Evolutionary conservation across 2,113 vertebrate genomes (phyloP), one percentile per base, ranked within the genome.

Genomic region (Sula dactylatra): DNA sequence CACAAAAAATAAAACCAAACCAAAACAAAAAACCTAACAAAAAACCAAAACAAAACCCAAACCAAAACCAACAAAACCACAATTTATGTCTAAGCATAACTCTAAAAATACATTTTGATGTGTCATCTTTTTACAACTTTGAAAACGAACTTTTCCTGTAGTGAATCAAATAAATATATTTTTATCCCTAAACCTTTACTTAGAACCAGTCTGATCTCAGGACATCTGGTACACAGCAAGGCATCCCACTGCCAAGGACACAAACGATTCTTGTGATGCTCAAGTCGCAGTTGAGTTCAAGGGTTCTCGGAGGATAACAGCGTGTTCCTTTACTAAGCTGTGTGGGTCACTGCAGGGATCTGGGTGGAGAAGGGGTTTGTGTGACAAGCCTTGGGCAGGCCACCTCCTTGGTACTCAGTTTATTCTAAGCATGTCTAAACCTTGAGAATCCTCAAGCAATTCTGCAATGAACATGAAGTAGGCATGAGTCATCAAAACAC

Each of bases 401-500:
- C 64, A 62, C 18, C 36, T 91, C 47, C 64, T n/a, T 32, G 8
- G 34, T 42, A 90, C 26, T 88, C 64, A 73, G 15, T 66, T 86
- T 65, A 72, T 82, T 61, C 47, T 80, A 81, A 47, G 44, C 25
- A 55, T 4, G 14, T 52, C 69, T 80, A 79, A 89, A 79, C 36
- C 38, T 71, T 4, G 2, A 24, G 34, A 84, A 10, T 44, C 52
- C 52, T 89, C 54, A 72, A 67, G 18, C 78, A 95, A 82, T 76
- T 89, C 84, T 91, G 77, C 52, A 82, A 13, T 12, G 44, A 93
- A 78, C 77, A 59, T 62, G 56, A 94, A 95, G 34, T 7, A 76
- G 77, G 52, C 77, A 94, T 83, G 76, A 94, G 56, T 91, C 85
- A 94, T 54, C 80, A 84, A 89, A 96, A 92, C 36, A 76, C 27